Base-by-base conservation (phyloP, 2,113 vertebrate genomes). In the Oenanthe melanoleuca region DNA sequence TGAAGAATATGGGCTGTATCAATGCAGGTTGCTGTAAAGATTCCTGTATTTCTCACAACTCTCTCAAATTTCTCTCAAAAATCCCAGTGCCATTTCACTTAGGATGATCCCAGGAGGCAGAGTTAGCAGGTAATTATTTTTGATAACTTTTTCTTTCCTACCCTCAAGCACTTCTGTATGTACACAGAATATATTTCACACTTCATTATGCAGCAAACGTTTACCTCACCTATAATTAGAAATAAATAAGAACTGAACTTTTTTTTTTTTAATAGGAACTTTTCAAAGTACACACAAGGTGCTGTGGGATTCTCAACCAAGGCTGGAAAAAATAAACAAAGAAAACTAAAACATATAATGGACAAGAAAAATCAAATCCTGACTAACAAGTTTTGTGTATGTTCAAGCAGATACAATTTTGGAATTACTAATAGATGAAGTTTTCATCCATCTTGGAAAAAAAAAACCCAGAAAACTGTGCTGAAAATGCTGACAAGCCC, bases 401-500 rank as follows among this genome's bases (percentile, higher is more conserved):
- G 37, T 26, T 75, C 18, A 14, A 71, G 69, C 52, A 65, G 79
- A 71, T 11, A 61, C 22, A 61, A 12, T 73, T 90, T 75, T 69
- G 83, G 71, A 92, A 92, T 94, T 81, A 72, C 42, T 73, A 65
- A 72, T 56, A 55, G 31, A 38, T 23, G 55, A 92, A 59, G 45
- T 72, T 91, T 87, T 89, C 59, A 31, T 52, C 53, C 50, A 38
- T 37, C 50, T 57, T 45, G 29, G 87, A 60, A 85, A 50, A 69
- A 64, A 55, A 64, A 55, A 8, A 11, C 4, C 2, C 25, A 7
- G 50, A n/a, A 38, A 38, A 18, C 33, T 23, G 45, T 42, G 14
- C n/a, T 49, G 66, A 67, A 93, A 96, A 80, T 63, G 88, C 89
- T 95, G 88, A 94, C 79, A 92, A 66, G 24, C 5, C 33, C 80